A percentile compares a stretch with the other conserved stretches of the same genome.
Evolutionary conservation across 2,797 vertebrate species (phyloP).

Genomic region (Acropternis orthonyx): DNA sequence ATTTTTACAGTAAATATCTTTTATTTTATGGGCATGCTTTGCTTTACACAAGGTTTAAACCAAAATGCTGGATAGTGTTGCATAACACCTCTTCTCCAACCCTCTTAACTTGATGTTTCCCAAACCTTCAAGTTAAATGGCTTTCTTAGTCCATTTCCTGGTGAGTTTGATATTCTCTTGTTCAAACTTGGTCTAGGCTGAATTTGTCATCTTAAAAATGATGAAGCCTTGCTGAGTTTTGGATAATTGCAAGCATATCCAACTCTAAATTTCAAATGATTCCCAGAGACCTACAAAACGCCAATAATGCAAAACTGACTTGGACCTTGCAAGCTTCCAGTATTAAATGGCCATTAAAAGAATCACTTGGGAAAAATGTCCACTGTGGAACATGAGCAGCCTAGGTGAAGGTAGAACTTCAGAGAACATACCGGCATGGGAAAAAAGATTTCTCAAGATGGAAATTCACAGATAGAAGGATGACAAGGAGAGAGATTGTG

Average conservation of each 20-base stretch:
- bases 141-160: not conserved
- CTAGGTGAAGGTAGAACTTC: not conserved
- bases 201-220: not conserved
- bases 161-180: not conserved
- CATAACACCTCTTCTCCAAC: not conserved
- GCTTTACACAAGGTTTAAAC: not conserved
- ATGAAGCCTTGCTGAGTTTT: not conserved
- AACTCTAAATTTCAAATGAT: not conserved
- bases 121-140: not conserved
- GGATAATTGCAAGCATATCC: not conserved
- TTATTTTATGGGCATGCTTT: not conserved
- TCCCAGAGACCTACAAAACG: not conserved
- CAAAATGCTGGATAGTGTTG: not conserved
- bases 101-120: not conserved
- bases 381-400: not conserved
- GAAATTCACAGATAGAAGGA: not conserved
- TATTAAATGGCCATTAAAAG: not conserved
- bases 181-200: not conserved
- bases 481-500: not conserved
- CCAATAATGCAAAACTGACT: not conserved
- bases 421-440: not conserved
- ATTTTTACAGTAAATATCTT: not conserved
- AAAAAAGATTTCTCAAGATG: not conserved
- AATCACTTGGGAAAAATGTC: not conserved
- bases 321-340: not conserved